These are phyloP conservation scores for Pseudomyrmex pallidus DNA, from an alignment of 1,140 invertebrate genomes.

Conservation along the genomic window DNA sequence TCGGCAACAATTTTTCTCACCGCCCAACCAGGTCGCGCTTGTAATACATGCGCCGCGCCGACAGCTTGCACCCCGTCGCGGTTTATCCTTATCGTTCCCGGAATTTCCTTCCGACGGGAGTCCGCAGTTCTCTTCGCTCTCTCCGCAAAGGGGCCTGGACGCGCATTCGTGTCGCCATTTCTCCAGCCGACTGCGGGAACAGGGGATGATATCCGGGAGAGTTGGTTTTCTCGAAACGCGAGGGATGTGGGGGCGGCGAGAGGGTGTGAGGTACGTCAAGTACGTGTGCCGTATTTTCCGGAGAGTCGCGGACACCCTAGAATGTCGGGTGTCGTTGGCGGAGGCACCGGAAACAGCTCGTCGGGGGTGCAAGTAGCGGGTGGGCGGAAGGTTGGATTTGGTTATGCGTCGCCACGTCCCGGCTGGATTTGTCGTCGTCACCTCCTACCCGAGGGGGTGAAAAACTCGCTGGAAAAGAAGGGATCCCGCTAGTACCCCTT, in stretches of 20 bases:
- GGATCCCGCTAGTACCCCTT: constrained; percentile 23
- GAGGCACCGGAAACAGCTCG: constrained; percentile 25
- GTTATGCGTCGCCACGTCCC: constrained; percentile 82
- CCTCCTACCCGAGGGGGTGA: constrained; percentile 43
- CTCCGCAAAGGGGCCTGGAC: background rate
- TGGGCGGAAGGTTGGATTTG: constrained; percentile 74
- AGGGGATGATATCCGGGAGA: background rate
- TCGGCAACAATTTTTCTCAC: constrained; percentile 56
- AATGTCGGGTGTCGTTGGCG: constrained; percentile 64
- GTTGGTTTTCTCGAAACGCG: constrained; percentile 33
- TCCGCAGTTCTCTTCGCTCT: constrained; percentile 30
- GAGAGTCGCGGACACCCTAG: constrained; percentile 59
- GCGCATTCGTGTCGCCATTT: constrained; percentile 62
- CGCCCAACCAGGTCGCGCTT: constrained; percentile 1
- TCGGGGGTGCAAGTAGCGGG: constrained; percentile 46
- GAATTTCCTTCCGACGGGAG: constrained; percentile 44
- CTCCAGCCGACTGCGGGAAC: constrained; percentile 35
- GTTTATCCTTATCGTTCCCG: constrained; percentile 63
- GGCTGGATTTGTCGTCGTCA: constrained; percentile 83
- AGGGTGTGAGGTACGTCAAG: constrained; percentile 49
- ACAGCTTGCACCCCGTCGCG: constrained; percentile 19
- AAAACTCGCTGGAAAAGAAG: constrained; percentile 43
- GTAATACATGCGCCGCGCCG: constrained; percentile 53
- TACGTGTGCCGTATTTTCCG: constrained; percentile 67
- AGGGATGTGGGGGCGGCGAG: background rate